These are phyloP conservation scores for Procambarus clarkii DNA, from an alignment of 1,140 invertebrate species.

Conservation along the genomic window DNA sequence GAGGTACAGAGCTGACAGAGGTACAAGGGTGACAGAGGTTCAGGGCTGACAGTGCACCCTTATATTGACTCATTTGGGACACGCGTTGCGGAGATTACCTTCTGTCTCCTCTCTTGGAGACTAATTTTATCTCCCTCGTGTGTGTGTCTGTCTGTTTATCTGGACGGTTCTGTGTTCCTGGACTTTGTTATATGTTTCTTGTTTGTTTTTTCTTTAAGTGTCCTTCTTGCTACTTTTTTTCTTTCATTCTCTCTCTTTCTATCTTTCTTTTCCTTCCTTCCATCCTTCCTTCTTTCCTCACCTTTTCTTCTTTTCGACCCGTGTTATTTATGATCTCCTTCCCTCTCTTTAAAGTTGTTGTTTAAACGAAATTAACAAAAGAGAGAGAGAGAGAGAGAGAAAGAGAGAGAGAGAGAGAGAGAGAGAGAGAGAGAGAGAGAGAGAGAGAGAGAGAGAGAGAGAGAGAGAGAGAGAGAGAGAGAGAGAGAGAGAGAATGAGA, in stretches of 20 bases:
- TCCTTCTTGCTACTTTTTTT: background rate
- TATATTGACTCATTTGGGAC: no score
- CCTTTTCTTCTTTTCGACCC: constrained; percentile 39
- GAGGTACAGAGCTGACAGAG: no score
- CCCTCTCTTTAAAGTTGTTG: background rate
- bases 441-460: background rate
- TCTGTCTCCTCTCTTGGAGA: no score
- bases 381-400: constrained; percentile 6
- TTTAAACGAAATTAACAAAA: background rate
- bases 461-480: background rate
- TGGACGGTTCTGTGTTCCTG: no score
- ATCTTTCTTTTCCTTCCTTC: background rate
- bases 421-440: constrained; percentile 4
- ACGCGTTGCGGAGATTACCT: no score
- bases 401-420: constrained; percentile 3
- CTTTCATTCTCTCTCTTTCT: background rate
- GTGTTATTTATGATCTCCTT: constrained; percentile 18
- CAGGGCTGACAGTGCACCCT: no score
- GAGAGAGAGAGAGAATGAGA: background rate
- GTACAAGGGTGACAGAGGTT: no score
- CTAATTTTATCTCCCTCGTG: no score
- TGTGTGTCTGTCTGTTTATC: no score
- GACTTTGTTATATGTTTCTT: background rate
- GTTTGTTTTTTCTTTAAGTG: background rate
- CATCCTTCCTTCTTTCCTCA: constrained; percentile 13